Percentiles rank a stretch among this genome's conserved stretches.
These are phyloP conservation scores for Manacus vitellinus DNA, from an alignment of 2,113 vertebrate species.

Conservation along the genomic window DNA sequence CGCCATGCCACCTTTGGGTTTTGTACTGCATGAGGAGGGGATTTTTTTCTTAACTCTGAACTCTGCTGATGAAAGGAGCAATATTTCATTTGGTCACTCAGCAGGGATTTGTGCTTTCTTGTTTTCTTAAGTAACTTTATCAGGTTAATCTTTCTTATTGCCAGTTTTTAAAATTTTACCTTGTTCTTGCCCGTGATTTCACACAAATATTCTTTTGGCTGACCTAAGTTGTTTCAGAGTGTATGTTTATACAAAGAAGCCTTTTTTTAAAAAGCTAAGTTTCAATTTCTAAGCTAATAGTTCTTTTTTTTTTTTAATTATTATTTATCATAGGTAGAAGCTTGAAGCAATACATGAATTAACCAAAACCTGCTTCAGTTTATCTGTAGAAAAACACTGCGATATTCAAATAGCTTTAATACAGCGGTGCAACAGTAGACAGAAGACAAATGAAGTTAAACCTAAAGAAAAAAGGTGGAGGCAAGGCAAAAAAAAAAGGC, in stretches of 20 bases:
- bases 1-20: background rate
- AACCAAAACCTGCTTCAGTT: background rate
- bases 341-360: background rate
- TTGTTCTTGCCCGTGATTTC: background rate
- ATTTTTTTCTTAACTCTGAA: background rate
- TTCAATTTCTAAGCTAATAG: background rate
- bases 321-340: background rate
- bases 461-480: background rate
- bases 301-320: background rate
- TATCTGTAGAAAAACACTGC: background rate
- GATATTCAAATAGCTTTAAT: accelerated
- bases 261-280: background rate
- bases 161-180: background rate
- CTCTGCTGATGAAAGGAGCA: background rate
- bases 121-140: background rate
- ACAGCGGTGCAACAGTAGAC: no score
- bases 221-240: background rate
- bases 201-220: background rate
- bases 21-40: accelerated
- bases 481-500: background rate
- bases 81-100: background rate
- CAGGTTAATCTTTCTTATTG: background rate
- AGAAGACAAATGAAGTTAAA: background rate
- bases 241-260: background rate
- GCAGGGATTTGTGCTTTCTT: background rate